These are phyloP conservation scores for Dryobates pubescens DNA, from an alignment of 2,797 vertebrate genomes.

Conservation along the genomic window DNA sequence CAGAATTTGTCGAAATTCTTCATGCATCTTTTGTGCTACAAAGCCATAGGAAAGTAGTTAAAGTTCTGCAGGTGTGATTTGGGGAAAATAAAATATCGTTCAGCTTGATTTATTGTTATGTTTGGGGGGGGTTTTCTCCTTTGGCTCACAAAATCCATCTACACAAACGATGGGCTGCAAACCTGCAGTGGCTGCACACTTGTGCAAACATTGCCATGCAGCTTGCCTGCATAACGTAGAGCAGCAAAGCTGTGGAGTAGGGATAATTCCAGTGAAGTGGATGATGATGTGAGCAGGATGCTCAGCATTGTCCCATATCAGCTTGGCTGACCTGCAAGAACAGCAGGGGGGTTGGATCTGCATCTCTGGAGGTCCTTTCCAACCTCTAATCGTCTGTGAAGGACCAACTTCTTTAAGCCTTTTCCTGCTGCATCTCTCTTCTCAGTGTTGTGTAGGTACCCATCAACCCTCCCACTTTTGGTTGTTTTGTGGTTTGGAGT, in stretches of 20 bases:
- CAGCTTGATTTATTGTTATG: background rate
- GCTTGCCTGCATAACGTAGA: background rate
- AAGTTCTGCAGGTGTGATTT: background rate
- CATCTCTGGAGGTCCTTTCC: no score
- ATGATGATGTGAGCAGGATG: accelerated
- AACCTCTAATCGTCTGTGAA: no score
- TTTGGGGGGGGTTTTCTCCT: background rate
- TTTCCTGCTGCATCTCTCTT: accelerated
- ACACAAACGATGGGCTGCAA: background rate
- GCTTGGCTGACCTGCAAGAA: background rate
- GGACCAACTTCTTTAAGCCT: background rate
- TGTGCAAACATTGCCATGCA: background rate
- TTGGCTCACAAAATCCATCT: background rate
- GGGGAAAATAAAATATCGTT: accelerated
- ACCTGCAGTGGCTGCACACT: background rate
- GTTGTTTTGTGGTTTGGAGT: no score
- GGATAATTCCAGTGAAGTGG: background rate
- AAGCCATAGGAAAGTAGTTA: background rate
- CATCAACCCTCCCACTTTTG: background rate
- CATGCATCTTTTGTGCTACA: background rate
- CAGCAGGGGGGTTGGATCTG: no score
- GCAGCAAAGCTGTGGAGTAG: background rate
- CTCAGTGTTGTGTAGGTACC: background rate
- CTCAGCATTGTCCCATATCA: accelerated
- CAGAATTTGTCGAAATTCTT: background rate